Base-by-base conservation (phyloP, 1,140 invertebrate genomes). In the Heliconius melpomene region DNA sequence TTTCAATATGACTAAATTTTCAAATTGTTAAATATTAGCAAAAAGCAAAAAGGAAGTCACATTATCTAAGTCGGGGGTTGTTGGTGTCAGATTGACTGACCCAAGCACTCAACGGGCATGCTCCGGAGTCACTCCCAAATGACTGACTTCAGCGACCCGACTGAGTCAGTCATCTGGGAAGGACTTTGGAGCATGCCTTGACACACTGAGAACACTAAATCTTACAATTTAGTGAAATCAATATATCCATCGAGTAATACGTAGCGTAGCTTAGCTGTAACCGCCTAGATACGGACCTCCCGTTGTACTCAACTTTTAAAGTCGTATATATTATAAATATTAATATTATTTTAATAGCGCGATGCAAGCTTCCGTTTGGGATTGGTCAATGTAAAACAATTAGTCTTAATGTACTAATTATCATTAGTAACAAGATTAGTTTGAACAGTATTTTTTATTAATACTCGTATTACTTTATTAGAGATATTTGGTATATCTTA, bases 241-340 rank as follows among this genome's bases (percentile, higher is more conserved):
- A 29, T 29, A 13, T 66, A 3, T 13, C n/a, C 26, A 29, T 26
- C 5, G 60, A 26, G 60, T 16, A 6, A 26, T 60, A 60, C 26
- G 26, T 26, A 66, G 60, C 60, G 29, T 29, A 29, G 23, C 26
- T 23, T n/a, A 16, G 71, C 71, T 38, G n/a, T 74, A 32, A 50
- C 75, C 57, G 75, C 60, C 18, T 60, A 77, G 60, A 71, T 70
- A 71, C 75, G 57, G 75, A 77, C 75, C 66, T 20, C 75, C 75
- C 38, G 18, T 40, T 70, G 8, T 29, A 3, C 5, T 23, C 6
- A 18, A 16, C 8, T 46, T 20, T 29, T 1, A 70, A 46, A 29
- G 18, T 29, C 5, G n/a, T 70, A 36, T 77, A 29, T 77, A 77
- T 77, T 11, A 16, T 11, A 40, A 77, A 26, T 70, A 70, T 77